Evolutionary conservation across 2,797 vertebrate species (phyloP).

Genomic region (Gymnoscopelus microlampas): DNA sequence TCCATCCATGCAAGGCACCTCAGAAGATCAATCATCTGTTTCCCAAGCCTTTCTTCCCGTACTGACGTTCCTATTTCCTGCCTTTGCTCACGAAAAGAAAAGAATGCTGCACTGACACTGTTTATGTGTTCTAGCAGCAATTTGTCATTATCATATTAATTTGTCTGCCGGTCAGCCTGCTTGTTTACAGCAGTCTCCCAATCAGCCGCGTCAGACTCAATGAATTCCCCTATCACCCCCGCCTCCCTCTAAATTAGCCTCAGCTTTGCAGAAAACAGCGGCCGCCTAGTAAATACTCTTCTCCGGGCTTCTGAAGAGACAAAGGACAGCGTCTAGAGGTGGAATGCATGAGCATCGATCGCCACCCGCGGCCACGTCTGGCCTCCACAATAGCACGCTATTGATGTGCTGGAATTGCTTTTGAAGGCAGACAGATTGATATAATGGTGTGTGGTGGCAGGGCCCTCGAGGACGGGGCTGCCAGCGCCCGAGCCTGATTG

Average conservation of each 20-base stretch:
- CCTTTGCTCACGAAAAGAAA: background rate
- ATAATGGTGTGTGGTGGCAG: constrained; percentile 64
- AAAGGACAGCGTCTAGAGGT: constrained; percentile 69
- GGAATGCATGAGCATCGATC: constrained; percentile 77
- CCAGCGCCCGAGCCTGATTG: constrained; percentile 73
- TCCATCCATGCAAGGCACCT: too few species aligned
- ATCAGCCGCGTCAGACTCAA: constrained; percentile 34
- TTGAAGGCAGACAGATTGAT: constrained; percentile 80
- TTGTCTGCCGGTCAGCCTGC: constrained; percentile 31
- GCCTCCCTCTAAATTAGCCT: constrained; percentile 48
- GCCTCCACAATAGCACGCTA: constrained; percentile 73
- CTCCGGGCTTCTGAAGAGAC: constrained; percentile 46
- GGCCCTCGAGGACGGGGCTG: constrained; percentile 68
- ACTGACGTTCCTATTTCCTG: constrained; percentile 21
- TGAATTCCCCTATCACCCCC: constrained; percentile 22
- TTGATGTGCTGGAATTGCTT: constrained; percentile 81
- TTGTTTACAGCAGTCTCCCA: constrained; percentile 18
- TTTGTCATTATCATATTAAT: constrained; percentile 38
- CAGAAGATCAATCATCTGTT: too few species aligned
- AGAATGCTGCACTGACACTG: background rate
- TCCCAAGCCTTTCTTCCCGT: constrained; percentile 2
- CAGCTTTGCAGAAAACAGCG: constrained; percentile 49
- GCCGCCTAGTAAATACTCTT: constrained; percentile 65
- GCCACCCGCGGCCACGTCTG: constrained; percentile 70
- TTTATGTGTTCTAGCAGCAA: background rate